Conservation (phyloP, 2,888 invertebrate species). For the Mactromeris polynyma region DNA sequence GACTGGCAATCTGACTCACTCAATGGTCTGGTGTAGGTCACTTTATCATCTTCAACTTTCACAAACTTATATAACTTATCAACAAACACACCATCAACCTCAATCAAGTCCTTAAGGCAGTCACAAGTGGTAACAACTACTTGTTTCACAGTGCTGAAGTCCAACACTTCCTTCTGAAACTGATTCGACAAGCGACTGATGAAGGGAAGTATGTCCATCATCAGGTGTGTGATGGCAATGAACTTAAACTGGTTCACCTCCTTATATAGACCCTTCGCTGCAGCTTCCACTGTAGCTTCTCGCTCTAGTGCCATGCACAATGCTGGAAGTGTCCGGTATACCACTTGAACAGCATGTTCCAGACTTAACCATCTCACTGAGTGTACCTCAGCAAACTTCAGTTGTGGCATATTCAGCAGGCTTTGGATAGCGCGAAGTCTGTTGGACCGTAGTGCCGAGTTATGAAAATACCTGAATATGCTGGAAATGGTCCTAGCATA, state of each 20-base stretch:
- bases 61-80: neutral
- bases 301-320: slow-evolving; percentile 48
- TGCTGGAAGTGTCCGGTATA: slow-evolving; percentile 64
- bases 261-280: slow-evolving; percentile 55
- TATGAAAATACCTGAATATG: slow-evolving; percentile 48
- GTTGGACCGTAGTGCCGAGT: slow-evolving; percentile 54
- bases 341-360: slow-evolving; percentile 54
- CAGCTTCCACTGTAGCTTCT: slow-evolving; percentile 48
- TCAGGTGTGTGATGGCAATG: slow-evolving; percentile 59
- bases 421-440: slow-evolving; percentile 55
- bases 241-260: slow-evolving; percentile 61
- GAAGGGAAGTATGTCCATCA: slow-evolving; percentile 67
- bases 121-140: slow-evolving; percentile 51
- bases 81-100: neutral
- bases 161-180: slow-evolving; percentile 48
- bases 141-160: slow-evolving; percentile 56
- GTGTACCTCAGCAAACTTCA: slow-evolving; percentile 61
- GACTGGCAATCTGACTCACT: neutral
- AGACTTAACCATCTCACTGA: slow-evolving; percentile 69
- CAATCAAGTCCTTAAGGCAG: neutral
- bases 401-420: too few relatives aligned
- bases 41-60: neutral
- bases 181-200: slow-evolving; percentile 36
- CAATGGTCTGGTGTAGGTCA: neutral
- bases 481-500: slow-evolving; percentile 35